phyloP scores from a whole-genome alignment of 2,797 vertebrate genomes.

The Sebastolobus alascanus region DNA sequence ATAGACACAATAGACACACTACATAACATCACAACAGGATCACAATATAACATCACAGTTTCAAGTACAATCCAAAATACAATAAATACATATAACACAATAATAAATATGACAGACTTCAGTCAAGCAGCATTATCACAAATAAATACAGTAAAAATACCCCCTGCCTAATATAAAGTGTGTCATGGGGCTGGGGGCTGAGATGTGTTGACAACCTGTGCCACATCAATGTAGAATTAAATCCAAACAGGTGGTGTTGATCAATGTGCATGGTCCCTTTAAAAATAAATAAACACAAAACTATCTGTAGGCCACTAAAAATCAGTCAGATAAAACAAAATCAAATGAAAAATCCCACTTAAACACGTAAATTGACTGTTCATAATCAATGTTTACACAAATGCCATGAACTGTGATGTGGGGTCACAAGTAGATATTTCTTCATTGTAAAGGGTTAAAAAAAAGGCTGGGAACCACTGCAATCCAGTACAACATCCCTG shows the following conservation, averaged over 20 bases:
- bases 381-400: constrained; percentile 4
- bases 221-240: too few relatives aligned
- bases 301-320: background rate
- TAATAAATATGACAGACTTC: too few relatives aligned
- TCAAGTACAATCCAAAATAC: too few relatives aligned
- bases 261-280: background rate
- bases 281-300: background rate
- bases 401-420: background rate
- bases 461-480: background rate
- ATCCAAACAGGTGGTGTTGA: background rate
- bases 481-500: background rate
- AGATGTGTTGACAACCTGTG: too few relatives aligned
- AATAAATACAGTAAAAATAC: too few relatives aligned
- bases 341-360: background rate
- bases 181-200: too few relatives aligned
- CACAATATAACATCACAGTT: too few relatives aligned
- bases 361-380: background rate
- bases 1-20: too few relatives aligned
- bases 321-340: background rate
- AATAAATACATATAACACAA: too few relatives aligned
- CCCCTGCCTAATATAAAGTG: too few relatives aligned
- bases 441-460: background rate
- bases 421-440: background rate
- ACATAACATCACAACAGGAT: too few relatives aligned
- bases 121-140: too few relatives aligned